Evolutionary conservation across 2,888 invertebrate genomes (phyloP).

Genomic region (Ischnura elegans): DNA sequence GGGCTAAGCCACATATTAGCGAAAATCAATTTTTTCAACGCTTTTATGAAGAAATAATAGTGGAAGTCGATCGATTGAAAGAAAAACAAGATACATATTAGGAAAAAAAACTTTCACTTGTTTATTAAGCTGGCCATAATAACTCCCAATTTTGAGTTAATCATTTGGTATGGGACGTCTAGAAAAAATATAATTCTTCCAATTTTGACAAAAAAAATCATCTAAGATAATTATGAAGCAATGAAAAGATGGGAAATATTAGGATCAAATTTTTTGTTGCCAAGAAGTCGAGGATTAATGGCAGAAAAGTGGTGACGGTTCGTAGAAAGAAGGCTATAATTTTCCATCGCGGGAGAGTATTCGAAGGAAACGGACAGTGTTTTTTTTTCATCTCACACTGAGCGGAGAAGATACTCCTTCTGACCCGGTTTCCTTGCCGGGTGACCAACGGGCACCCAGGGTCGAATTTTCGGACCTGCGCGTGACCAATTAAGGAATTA

Average conservation of each 20-base stretch:
- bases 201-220: background rate
- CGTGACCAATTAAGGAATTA: conserved; percentile 47
- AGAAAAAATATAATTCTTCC: background rate
- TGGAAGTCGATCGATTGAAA: background rate
- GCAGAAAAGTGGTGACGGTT: background rate
- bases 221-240: background rate
- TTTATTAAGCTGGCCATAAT: background rate
- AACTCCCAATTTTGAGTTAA: background rate
- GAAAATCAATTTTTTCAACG: background rate
- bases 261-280: background rate
- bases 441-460: background rate
- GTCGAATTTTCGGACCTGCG: conserved; percentile 9
- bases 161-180: background rate
- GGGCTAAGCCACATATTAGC: background rate
- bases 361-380: background rate
- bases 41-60: background rate
- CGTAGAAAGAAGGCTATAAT: background rate
- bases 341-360: background rate
- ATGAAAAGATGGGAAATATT: background rate
- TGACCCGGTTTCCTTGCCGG: conserved; percentile 1
- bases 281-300: background rate
- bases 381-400: background rate
- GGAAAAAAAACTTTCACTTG: background rate
- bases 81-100: background rate
- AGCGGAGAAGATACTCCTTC: background rate